Base-by-base conservation (phyloP, 2,888 invertebrate genomes). In the Nebria salina region DNA sequence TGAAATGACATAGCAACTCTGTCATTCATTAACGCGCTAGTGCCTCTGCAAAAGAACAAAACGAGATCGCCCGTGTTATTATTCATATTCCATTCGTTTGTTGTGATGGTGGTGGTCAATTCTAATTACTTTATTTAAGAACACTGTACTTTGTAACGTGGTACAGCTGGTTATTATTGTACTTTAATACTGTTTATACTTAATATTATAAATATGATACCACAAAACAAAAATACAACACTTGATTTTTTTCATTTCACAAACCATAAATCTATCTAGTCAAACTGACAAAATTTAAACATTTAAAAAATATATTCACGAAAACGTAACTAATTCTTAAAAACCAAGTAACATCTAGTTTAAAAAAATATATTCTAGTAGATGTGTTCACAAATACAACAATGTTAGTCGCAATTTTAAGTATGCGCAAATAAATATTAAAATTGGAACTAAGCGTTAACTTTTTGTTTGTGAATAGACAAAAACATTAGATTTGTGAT, bases 1-100 rank as follows among this genome's bases (percentile, higher is more conserved):
- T 54, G 86, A 88, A 76, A 88, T 88, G 87, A 88, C 88, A 87
- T 86, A 76, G 84, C 84, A 84, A 82, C 84, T 85, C 85, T 86
- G 83, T 84, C 83, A 83, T 83, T 83, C 87, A 87, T 87, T 87
- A 88, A 87, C 87, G 85, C 87, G 88, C 88, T 88, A 87, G 89
- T 88, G 89, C 89, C 89, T 89, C 89, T 89, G 89, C 88, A 89
- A 88, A 88, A 88, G 86, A 83, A 88, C 87, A 88, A 54, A 54
- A 54, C 54, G 87, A 86, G 87, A 87, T 87, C 82, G 87, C 86
- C 87, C 87, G 88, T 86, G 87, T 88, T 88, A 88, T 84, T 85
- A 85, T 83, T 84, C 82, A 81, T 80, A 81, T 84, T 84, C 82
- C 83, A 83, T 83, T 82, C 8, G 8, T 54, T 8, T 54, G 54